Base-by-base conservation (phyloP, 1,140 invertebrate species). In the Drosophila ironensis region DNA sequence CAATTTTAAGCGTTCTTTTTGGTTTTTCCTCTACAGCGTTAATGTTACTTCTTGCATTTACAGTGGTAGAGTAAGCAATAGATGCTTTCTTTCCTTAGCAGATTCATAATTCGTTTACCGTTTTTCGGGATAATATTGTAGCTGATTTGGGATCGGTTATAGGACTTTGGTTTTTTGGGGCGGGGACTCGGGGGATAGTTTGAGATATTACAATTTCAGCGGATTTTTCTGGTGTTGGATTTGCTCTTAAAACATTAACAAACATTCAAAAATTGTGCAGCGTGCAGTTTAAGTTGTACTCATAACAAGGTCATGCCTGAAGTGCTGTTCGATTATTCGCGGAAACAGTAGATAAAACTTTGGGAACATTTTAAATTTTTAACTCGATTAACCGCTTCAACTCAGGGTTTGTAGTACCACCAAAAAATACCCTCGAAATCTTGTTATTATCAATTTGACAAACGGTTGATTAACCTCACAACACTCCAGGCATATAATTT, bases 71-170 rank as follows among this genome's bases (percentile, higher is more conserved):
- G 64, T 57, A 66, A 50, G 63, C 77, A 38, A n/a, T 70, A 82
- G 69, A 61, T 67, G 72, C 38, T 69, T 47, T 51, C 47, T 63
- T 52, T 46, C 44, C 66, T 68, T 64, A 64, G 61, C 66, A 71
- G 60, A 66, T 71, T 70, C 66, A 88, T 88, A 88, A 88, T 86
- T 88, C 87, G 86, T 88, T 88, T 88, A 88, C 87, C 87, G 69
- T 82, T 78, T 80, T 51, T 48, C 11, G 16, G 28, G 22, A 4
- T 51, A 33, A 33, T 33, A 33, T 33, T 33, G 30, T 33, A 33
- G 30, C 30, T 19, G 53, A 22, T 27, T 51, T 40, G 6, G 50
- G 9, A n/a, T n/a, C n/a, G n/a, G n/a, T n/a, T n/a, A n/a, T n/a
- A n/a, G 22, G 11, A 33, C 19, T 19, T 20, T 9, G 33, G 30